Conservation (phyloP, 2,888 invertebrate species). For the Zygothrica quintamaculata region DNA sequence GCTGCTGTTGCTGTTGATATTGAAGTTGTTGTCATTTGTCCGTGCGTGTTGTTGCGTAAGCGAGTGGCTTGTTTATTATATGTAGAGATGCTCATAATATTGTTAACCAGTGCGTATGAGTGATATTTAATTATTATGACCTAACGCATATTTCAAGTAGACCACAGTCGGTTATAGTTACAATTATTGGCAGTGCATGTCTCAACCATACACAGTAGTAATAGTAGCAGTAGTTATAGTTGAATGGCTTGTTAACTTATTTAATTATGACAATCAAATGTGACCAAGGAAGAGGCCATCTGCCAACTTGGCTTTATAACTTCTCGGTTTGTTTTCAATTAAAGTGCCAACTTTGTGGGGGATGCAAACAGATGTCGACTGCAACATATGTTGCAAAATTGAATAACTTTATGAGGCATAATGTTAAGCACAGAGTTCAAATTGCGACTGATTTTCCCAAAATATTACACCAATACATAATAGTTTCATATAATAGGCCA, state of each 20-base stretch:
- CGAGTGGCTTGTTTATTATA: slow-evolving; percentile 62
- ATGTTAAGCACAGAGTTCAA: slow-evolving; percentile 35
- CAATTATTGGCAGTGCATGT: slow-evolving; percentile 46
- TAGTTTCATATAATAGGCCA: too few relatives aligned
- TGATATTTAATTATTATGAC: slow-evolving; percentile 70
- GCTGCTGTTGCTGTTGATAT: slow-evolving; percentile 28
- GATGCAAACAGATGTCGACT: neutral
- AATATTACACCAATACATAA: too few relatives aligned
- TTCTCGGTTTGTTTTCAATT: slow-evolving; percentile 48
- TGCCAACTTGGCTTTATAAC: slow-evolving; percentile 37
- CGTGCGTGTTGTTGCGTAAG: slow-evolving; percentile 66
- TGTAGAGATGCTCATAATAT: slow-evolving; percentile 40
- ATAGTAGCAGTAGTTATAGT: too few relatives aligned
- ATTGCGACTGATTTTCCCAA: slow-evolving; percentile 44
- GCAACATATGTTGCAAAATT: slow-evolving; percentile 52
- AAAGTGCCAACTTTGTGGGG: slow-evolving; percentile 23
- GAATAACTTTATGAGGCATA: slow-evolving; percentile 47
- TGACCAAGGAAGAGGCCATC: slow-evolving; percentile 18
- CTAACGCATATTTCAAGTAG: slow-evolving; percentile 49
- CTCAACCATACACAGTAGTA: too few relatives aligned
- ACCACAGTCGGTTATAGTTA: slow-evolving; percentile 33
- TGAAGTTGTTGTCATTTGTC: slow-evolving; percentile 57
- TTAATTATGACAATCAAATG: slow-evolving; percentile 62
- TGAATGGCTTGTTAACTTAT: slow-evolving; percentile 59
- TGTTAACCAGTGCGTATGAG: slow-evolving; percentile 69